Evolutionary conservation across 2,888 invertebrate genomes (phyloP).

Genomic region (Coremacera marginata): DNA sequence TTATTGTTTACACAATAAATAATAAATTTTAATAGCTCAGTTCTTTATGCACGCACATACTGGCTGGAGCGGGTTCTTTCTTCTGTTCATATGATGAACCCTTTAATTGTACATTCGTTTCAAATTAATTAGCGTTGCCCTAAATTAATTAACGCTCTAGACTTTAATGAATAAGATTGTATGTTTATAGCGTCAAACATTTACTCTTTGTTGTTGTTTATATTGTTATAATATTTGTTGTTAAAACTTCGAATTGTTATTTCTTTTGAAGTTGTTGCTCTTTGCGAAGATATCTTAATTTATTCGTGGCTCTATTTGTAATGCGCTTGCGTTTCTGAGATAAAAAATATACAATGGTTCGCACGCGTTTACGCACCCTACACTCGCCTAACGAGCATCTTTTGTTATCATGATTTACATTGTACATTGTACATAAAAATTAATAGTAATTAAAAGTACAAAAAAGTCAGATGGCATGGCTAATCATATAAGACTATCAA

Average conservation of each 20-base stretch:
- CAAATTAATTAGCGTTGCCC: conserved; percentile 22
- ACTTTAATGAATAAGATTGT: too few species aligned
- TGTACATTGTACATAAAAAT: too few species aligned
- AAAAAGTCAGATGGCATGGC: too few species aligned
- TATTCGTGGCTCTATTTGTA: conserved; percentile 2
- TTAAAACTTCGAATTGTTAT: too few species aligned
- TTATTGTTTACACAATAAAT: conserved; percentile 25
- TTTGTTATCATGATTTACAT: not conserved
- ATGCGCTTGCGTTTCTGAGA: not conserved
- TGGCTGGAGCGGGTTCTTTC: not conserved
- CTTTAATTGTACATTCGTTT: conserved; percentile 10
- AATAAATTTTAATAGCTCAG: conserved; percentile 5
- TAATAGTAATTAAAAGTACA: too few species aligned
- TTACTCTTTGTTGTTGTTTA: not conserved
- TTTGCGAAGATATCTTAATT: conserved; percentile 6
- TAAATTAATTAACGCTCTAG: conserved; percentile 25
- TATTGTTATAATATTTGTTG: too few species aligned
- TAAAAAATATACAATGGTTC: too few species aligned
- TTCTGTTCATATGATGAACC: not conserved
- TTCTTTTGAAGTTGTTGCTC: too few species aligned
- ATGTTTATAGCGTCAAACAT: not conserved
- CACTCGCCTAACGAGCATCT: not conserved
- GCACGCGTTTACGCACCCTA: not conserved
- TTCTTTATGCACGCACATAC: conserved; percentile 1
- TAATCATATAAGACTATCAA: too few species aligned